phyloP scores from a whole-genome alignment of 2,888 invertebrate genomes.

The Chrysomela aeneicollis region DNA sequence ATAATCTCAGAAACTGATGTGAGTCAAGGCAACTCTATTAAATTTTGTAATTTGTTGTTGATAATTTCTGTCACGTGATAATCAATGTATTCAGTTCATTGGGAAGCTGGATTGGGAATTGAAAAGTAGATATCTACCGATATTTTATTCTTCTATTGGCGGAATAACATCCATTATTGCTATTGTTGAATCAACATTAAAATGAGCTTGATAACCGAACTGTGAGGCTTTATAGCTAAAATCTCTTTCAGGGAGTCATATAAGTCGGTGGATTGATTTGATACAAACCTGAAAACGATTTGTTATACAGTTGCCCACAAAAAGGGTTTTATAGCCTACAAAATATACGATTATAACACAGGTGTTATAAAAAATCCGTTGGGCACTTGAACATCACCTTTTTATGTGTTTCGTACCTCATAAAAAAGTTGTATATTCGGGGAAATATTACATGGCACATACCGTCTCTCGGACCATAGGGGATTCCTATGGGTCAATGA shows the following conservation, averaged over 20 bases:
- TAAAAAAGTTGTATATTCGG: conserved; percentile 40
- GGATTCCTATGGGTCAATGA: conserved; percentile 14
- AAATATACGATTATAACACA: conserved; percentile 22
- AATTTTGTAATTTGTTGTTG: too few species aligned
- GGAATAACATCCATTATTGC: too few species aligned
- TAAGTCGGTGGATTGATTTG: conserved; percentile 20
- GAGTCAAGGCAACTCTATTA: too few species aligned
- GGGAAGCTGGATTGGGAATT: too few species aligned
- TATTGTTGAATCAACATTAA: too few species aligned
- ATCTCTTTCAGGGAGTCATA: not conserved
- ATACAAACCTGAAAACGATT: conserved; percentile 7
- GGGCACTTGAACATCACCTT: conserved; percentile 32
- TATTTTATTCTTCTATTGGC: too few species aligned
- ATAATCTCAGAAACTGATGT: too few species aligned
- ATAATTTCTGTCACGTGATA: too few species aligned
- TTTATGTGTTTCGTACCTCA: conserved; percentile 44
- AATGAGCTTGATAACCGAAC: too few species aligned
- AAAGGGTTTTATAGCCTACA: conserved; percentile 24
- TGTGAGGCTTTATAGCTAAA: not conserved
- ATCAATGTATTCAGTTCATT: too few species aligned
- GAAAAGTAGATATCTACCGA: too few species aligned
- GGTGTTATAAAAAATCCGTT: conserved; percentile 37
- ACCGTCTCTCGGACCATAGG: conserved; percentile 21
- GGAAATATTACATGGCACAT: conserved; percentile 31
- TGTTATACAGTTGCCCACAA: conserved; percentile 19